Base-by-base conservation (phyloP, 2,113 vertebrate genomes). In the Notiomystis cincta region DNA sequence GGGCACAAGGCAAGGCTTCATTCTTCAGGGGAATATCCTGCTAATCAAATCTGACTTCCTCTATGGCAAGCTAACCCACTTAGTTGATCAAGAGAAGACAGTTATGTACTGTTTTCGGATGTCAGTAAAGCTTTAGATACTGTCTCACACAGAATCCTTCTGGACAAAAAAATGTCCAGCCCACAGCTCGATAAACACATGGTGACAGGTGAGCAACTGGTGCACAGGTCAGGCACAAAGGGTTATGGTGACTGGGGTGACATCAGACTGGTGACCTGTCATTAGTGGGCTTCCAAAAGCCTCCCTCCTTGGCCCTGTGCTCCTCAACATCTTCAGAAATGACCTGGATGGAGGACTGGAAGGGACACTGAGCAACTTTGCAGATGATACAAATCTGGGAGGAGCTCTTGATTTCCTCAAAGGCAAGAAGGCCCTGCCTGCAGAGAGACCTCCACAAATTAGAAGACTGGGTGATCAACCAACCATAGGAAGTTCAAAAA, bases 231-330 rank as follows among this genome's bases (percentile, higher is more conserved):
- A 65, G 15, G 16, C 30, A 66, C 20, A 5, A 65, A 56, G 30
- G 9, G 4, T 57, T 50, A 31, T 10, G 11, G 20, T 48, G 24
- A 30, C 31, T 66, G 44, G 13, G 15, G 35, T 48, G 16, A n/a
- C 30, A 40, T 57, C 24, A 42, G 5, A 57, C 42, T 24, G 30
- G 24, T n/a, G 30, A 42, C 21, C 24, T 57, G 30, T 40, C 30
- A 9, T 8, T 40, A 48, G 7, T 0, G 0, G 35, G 35, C 24
- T 17, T 57, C 42, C 31, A 42, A 66, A 50, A 31, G 16, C 13
- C 44, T 66, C 25, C 35, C 9, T 57, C 25, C 20, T 57, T 35
- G 31, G 15, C 25, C 31, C 16, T 50, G 8, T 25, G 51, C 13
- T 42, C 42, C 42, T 50, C 35, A 40, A 11, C 15, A 57, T 30